Percentiles rank a stretch among this genome's conserved stretches.
Evolutionary conservation across 2,113 vertebrate species (phyloP).

Genomic region (Gymnarchus niloticus): DNA sequence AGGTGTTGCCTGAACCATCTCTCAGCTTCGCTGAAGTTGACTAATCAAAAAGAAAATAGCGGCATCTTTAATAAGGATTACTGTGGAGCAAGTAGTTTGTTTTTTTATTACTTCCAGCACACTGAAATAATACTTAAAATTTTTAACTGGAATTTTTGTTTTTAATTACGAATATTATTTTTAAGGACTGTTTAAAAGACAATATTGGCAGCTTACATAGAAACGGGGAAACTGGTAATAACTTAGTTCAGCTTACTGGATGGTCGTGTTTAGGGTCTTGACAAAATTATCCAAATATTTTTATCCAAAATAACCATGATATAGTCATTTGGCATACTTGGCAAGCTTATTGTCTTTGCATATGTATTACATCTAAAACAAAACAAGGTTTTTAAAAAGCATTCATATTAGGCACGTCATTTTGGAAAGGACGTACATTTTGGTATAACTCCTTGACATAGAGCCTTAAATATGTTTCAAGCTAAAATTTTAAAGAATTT

Average conservation of each 20-base stretch:
- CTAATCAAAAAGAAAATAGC: not conserved
- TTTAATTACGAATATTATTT: no score
- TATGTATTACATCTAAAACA: not conserved
- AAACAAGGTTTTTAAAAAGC: not conserved
- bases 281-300: constrained; percentile 61
- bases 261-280: constrained; percentile 58
- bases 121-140: not conserved
- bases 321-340: constrained; percentile 69
- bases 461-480: not conserved
- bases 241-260: not conserved
- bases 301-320: constrained; percentile 67
- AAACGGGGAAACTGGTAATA: not conserved
- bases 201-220: not conserved
- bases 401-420: not conserved
- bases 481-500: not conserved
- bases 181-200: no score
- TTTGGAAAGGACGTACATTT: not conserved
- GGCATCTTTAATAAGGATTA: no score
- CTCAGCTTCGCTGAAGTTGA: not conserved
- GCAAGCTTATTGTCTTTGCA: not conserved
- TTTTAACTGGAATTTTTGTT: not conserved
- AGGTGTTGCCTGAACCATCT: not conserved
- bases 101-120: no score
- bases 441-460: not conserved
- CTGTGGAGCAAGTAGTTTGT: no score